Evolutionary conservation across 2,113 vertebrate genomes (phyloP).

Genomic region (Ammodytes marinus): DNA sequence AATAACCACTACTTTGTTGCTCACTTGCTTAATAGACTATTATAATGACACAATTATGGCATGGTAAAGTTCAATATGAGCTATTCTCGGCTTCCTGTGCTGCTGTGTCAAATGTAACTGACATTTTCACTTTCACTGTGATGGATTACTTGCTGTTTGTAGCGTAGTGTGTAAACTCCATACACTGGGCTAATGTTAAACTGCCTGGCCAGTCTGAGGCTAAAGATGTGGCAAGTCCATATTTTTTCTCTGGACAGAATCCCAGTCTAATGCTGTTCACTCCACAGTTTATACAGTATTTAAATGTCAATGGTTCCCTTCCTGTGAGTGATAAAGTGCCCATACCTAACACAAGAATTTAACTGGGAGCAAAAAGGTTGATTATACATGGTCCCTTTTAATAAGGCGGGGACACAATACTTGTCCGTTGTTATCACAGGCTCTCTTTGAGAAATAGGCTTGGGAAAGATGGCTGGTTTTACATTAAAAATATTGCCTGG

Average conservation of each 20-base stretch:
- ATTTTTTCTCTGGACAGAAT: background rate
- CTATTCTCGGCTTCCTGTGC: no score
- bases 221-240: background rate
- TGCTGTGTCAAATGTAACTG: background rate
- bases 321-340: background rate
- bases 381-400: background rate
- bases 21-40: no score
- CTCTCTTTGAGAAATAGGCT: background rate
- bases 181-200: background rate
- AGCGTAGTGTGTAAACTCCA: background rate
- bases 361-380: background rate
- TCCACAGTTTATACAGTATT: background rate
- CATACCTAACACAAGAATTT: background rate
- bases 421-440: background rate
- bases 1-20: background rate
- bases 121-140: background rate
- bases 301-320: slow-evolving; percentile 35
- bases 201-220: background rate
- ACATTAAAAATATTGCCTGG: background rate
- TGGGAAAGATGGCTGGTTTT: background rate
- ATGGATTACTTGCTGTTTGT: background rate
- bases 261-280: background rate
- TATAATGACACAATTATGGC: background rate
- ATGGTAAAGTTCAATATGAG: background rate
- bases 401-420: background rate